Evolutionary conservation across 2,797 vertebrate species (phyloP).

Genomic region (Gila robusta): DNA sequence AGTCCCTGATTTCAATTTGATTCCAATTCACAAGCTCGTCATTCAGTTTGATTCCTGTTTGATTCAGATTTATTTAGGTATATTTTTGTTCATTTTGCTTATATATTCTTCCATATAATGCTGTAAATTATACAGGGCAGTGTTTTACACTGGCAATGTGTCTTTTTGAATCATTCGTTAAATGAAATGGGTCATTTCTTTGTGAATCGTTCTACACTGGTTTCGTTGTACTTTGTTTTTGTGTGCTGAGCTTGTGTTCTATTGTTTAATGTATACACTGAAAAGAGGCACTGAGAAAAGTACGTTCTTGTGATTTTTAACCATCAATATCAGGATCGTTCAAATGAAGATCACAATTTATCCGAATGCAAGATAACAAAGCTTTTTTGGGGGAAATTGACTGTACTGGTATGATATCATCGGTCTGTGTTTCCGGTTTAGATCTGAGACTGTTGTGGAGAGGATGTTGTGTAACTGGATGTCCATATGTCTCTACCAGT

Average conservation of each 20-base stretch:
- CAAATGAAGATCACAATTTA: background rate
- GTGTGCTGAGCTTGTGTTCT: no score
- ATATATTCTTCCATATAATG: background rate
- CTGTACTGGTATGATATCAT: background rate
- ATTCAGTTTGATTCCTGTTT: background rate
- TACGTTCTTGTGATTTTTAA: background rate
- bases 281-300: background rate
- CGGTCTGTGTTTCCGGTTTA: conserved; percentile 61
- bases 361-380: background rate
- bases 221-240: background rate
- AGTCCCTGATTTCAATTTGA: background rate
- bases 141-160: background rate
- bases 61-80: background rate
- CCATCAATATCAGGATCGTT: background rate
- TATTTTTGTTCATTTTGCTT: background rate
- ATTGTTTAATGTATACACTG: background rate
- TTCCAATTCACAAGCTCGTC: background rate
- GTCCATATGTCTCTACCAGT: conserved; percentile 99
- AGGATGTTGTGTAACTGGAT: conserved; percentile 99
- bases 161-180: background rate
- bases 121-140: conserved; percentile 4
- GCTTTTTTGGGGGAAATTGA: background rate
- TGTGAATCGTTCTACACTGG: background rate
- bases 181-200: background rate
- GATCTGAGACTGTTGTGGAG: conserved; percentile 97